phyloP scores from a whole-genome alignment of 1,140 invertebrate species.

The Heliconius eleuchia region DNA sequence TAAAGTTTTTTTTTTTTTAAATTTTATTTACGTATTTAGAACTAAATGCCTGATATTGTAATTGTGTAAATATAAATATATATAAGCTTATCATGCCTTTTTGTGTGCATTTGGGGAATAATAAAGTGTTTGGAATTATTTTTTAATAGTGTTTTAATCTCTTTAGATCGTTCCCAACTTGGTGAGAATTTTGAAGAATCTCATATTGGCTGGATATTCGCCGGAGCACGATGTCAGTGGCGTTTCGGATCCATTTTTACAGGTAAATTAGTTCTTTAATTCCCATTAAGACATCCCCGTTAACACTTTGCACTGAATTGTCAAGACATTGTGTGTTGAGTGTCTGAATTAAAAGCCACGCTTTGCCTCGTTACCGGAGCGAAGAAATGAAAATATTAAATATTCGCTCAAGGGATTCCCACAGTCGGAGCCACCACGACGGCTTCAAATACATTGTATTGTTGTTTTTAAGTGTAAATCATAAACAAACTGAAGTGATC shows the following conservation, averaged over 20 bases:
- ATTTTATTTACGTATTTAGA: constrained; percentile 27
- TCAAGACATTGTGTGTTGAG: too few species aligned
- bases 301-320: too few species aligned
- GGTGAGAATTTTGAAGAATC: constrained; percentile 98
- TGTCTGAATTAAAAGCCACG: too few species aligned
- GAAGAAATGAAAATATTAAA: too few species aligned
- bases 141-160: constrained; percentile 32
- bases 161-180: constrained; percentile 98
- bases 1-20: neutral
- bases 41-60: constrained; percentile 33
- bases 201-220: constrained; percentile 99
- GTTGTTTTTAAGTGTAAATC: too few species aligned
- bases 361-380: too few species aligned
- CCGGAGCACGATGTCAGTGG: constrained; percentile 99
- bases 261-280: constrained; percentile 83
- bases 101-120: constrained; percentile 48
- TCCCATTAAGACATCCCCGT: too few species aligned
- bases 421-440: too few species aligned
- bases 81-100: constrained; percentile 33
- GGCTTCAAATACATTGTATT: too few species aligned
- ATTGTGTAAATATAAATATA: constrained; percentile 25
- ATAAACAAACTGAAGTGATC: too few species aligned
- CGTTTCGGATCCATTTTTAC: constrained; percentile 99
- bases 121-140: neutral
- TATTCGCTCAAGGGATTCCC: too few species aligned